Evolutionary conservation across 1,140 invertebrate genomes (phyloP), one percentile per base, ranked within the genome.

Genomic region (Saccostrea echinata): DNA sequence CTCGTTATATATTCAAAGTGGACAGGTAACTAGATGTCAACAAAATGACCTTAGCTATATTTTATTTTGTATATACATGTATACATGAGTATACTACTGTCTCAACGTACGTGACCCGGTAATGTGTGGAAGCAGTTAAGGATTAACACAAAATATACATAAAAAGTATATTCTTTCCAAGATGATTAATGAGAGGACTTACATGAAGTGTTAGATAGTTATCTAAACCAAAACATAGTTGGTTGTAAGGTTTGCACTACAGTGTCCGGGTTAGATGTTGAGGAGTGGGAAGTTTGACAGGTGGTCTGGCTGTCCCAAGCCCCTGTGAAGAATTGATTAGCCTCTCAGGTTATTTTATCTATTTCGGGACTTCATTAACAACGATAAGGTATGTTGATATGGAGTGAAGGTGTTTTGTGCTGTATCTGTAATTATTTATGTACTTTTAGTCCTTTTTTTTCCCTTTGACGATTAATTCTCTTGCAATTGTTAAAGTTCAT

Each of bases 281-380:
- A 27, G 68, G 68, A 76, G 68, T 76, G 68, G 30, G 68, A 76
- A 76, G 9, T 76, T 27, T 76, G 68, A 76, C 68, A 76, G 68
- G 27, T 76, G 68, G 27, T 16, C 24, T 33, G 27, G 11, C 27
- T 16, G 68, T 76, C 68, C 68, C 27, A 27, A 30, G 27, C 24
- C 68, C 68, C 27, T 76, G 30, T 76, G 68, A 33, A 76, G 27
- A 76, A 33, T 76, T 76, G 68, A 76, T 43, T 76, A 76, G 68
- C 18, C 27, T 13, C 68, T 76, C 68, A 16, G 12, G 68, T 33
- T 76, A 76, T 30, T 76, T 76, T 76, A 76, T 76, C 68, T 76
- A 76, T 76, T 76, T 27, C 24, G 68, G 30, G 68, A 76, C 68
- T 61, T n/a, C 16, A 33, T 76, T 27, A 30, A 76, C 13, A 16